phyloP scores from a whole-genome alignment of 92 coral and sea anemone species.

The Umimayanthus kanabou region DNA sequence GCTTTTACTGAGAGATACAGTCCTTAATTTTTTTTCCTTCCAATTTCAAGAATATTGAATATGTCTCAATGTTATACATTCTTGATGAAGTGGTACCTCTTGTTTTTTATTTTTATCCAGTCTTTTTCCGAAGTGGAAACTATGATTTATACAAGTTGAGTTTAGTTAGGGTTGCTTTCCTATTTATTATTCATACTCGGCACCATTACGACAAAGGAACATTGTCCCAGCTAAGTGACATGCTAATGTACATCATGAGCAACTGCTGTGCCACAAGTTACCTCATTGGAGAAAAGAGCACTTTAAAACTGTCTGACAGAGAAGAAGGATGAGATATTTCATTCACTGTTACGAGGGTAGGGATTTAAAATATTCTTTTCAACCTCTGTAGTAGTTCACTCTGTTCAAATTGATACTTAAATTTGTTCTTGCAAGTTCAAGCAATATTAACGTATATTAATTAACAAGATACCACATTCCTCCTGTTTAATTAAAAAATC shows the following conservation, averaged over 20 bases:
- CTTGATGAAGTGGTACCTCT: constrained; percentile 69
- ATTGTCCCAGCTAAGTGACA: constrained; percentile 67
- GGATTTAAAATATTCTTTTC: too few species aligned
- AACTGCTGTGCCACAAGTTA: constrained; percentile 34
- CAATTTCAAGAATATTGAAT: constrained; percentile 52
- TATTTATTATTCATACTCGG: constrained; percentile 63
- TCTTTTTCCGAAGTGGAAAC: constrained; percentile 61
- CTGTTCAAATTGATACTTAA: too few species aligned
- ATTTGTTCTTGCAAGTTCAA: too few species aligned
- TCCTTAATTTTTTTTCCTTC: background rate
- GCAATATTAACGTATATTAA: too few species aligned
- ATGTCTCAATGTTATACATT: constrained; percentile 39
- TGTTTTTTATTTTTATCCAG: constrained; percentile 62
- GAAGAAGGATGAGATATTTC: constrained; percentile 72
- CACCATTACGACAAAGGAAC: constrained; percentile 69
- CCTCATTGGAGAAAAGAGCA: constrained; percentile 43
- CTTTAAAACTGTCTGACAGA: constrained; percentile 63
- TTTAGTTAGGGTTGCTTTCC: constrained; percentile 57
- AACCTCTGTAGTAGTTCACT: too few species aligned
- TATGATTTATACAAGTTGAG: background rate
- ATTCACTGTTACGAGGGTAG: constrained; percentile 48
- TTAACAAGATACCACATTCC: too few species aligned
- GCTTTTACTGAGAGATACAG: background rate
- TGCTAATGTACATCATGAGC: constrained; percentile 45
- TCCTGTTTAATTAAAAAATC: too few species aligned